Conservation (phyloP, 2,113 vertebrate species). For the Zapornia atra region DNA sequence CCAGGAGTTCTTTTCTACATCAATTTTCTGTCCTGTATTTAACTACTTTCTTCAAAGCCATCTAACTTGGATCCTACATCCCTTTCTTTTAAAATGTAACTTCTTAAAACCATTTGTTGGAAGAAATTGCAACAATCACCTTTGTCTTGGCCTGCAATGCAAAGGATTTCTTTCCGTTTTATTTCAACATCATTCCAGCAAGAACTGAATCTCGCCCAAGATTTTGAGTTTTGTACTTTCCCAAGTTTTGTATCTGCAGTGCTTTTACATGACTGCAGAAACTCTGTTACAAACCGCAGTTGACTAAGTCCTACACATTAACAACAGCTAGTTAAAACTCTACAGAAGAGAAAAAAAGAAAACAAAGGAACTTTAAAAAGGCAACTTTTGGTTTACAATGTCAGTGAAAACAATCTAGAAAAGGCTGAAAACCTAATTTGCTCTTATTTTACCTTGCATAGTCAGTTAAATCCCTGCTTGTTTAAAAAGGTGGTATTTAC, state of each 20-base stretch:
- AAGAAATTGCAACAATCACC: neutral
- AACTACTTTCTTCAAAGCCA: neutral
- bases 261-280: neutral
- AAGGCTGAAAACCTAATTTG: neutral
- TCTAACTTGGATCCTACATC: neutral
- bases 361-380: neutral
- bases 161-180: neutral
- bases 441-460: neutral
- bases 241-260: neutral
- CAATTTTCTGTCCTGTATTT: neutral
- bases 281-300: neutral
- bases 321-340: neutral
- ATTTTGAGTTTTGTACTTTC: neutral
- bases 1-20: neutral
- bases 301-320: neutral
- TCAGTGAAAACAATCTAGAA: neutral
- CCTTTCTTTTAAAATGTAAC: neutral
- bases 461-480: neutral
- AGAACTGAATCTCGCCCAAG: neutral
- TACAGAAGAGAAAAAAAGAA: neutral
- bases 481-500: neutral
- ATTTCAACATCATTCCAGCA: neutral
- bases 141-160: neutral
- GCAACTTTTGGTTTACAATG: neutral
- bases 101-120: neutral